phyloP scores from a whole-genome alignment of 2,113 vertebrate species.

The Anarhynchus alexandrinus region DNA sequence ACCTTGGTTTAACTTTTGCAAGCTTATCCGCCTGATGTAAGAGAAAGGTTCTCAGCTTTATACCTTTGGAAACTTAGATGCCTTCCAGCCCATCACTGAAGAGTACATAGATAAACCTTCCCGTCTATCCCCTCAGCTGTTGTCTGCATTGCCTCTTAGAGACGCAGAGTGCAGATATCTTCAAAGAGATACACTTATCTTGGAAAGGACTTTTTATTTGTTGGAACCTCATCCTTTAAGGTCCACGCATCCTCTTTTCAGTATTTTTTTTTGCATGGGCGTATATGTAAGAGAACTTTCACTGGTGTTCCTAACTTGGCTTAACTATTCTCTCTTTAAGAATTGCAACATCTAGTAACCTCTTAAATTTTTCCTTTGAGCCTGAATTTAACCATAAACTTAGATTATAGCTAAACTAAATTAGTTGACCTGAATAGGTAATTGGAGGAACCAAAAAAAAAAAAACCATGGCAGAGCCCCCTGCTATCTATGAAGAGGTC shows the following conservation, averaged over 20 bases:
- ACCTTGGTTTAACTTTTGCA: not conserved
- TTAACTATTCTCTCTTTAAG: not conserved
- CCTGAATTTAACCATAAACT: not conserved
- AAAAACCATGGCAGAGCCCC: not conserved
- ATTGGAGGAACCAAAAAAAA: not conserved
- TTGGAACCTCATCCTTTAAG: not conserved
- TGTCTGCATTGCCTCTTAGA: not conserved
- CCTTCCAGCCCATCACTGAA: not conserved
- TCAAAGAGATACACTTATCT: not conserved
- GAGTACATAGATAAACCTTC: not conserved
- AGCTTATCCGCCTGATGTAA: not conserved
- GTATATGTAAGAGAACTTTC: not conserved
- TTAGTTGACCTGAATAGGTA: not conserved
- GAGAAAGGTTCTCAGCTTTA: not conserved
- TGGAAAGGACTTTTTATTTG: not conserved
- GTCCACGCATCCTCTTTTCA: not conserved
- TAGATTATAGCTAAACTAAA: not conserved
- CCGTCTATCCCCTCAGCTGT: not conserved
- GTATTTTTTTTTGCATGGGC: not conserved
- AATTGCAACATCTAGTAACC: not conserved
- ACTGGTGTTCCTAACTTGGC: not conserved
- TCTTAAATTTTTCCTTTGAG: not conserved
- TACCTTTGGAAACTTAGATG: not conserved
- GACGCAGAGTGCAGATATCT: fast-evolving
- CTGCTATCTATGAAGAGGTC: not conserved